Percentiles rank a stretch among this genome's conserved stretches.
phyloP scores from a whole-genome alignment of 2,888 invertebrate genomes.

The Drosophila mimetica region DNA sequence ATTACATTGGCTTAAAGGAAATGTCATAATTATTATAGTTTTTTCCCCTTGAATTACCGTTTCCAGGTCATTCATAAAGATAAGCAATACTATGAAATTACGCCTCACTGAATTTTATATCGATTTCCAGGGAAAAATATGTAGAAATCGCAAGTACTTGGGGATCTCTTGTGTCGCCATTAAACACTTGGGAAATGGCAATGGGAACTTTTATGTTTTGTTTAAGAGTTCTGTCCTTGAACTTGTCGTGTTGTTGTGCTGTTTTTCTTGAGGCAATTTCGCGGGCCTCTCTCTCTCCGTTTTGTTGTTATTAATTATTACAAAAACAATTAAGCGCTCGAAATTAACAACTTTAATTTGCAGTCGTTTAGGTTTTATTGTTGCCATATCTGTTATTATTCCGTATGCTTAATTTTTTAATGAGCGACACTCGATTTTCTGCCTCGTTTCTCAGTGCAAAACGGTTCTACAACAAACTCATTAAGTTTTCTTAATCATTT shows the following conservation, averaged over 20 bases:
- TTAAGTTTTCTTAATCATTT: conserved; percentile 75
- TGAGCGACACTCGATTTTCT: conserved; percentile 65
- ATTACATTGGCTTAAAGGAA: background rate
- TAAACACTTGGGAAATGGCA: background rate
- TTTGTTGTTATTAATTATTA: conserved; percentile 73
- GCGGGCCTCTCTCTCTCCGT: conserved; percentile 8
- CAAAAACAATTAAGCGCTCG: conserved; percentile 70
- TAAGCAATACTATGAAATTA: background rate
- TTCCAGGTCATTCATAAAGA: background rate
- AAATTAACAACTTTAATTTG: conserved; percentile 77
- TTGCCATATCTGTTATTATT: conserved; percentile 50
- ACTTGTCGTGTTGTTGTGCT: conserved; percentile 35
- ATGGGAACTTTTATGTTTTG: background rate
- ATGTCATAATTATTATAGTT: background rate
- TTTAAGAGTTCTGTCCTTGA: conserved; percentile 38
- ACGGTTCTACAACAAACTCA: conserved; percentile 75
- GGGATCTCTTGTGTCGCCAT: background rate
- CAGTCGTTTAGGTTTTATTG: conserved; percentile 64
- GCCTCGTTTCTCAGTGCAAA: conserved; percentile 52
- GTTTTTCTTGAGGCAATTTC: conserved; percentile 16
- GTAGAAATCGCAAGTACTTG: background rate
- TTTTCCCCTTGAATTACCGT: background rate
- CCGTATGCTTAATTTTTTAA: conserved; percentile 75
- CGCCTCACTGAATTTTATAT: background rate
- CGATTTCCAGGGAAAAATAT: background rate